Conservation (phyloP, 2,113 vertebrate genomes). For the Eidolon helvum region DNA sequence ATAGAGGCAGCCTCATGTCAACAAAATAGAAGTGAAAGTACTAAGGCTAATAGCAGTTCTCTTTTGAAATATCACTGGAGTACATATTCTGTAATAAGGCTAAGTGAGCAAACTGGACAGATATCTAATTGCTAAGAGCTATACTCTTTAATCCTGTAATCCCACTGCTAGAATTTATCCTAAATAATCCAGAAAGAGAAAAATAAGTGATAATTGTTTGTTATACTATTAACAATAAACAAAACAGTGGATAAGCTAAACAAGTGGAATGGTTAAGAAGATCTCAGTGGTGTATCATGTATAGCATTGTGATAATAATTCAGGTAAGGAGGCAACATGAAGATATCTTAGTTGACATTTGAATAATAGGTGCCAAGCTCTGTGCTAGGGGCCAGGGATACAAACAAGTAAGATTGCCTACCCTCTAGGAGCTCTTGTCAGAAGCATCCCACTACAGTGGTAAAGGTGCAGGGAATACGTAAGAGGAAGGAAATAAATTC, state of each 20-base stretch:
- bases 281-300: not conserved
- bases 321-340: not conserved
- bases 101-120: not conserved
- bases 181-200: constrained; percentile 33
- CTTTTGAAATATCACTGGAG: not conserved
- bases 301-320: not conserved
- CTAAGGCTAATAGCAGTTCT: not conserved
- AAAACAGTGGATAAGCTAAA: not conserved
- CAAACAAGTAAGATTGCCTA: not conserved
- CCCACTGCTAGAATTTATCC: not conserved
- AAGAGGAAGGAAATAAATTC: not conserved
- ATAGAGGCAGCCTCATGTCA: not conserved
- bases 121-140: not conserved
- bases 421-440: not conserved
- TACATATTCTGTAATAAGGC: not conserved
- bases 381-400: not conserved
- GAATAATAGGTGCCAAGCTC: not conserved
- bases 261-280: constrained; percentile 9
- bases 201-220: not conserved
- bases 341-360: not conserved
- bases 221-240: not conserved
- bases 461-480: not conserved
- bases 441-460: not conserved
- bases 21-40: not conserved
- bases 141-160: not conserved